Conservation (phyloP, 2,797 vertebrate genomes). For the Gorsachius magnificus region DNA sequence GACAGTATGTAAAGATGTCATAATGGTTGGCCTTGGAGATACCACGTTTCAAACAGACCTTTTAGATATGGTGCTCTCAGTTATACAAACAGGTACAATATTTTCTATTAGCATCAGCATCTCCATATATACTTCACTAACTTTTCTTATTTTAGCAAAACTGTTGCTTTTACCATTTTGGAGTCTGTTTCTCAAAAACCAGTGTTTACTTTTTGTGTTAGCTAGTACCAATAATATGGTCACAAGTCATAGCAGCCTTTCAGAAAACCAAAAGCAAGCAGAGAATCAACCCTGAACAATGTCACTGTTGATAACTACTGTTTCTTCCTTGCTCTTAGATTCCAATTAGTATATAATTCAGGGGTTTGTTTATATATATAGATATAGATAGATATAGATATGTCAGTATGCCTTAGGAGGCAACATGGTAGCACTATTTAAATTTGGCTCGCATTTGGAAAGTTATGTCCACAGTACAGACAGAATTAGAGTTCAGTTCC, state of each 20-base stretch:
- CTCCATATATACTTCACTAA: not conserved
- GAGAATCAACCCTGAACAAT: not conserved
- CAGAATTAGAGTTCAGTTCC: not conserved
- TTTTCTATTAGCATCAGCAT: not conserved
- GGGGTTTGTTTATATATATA: too few species aligned
- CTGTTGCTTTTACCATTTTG: not conserved
- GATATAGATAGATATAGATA: not conserved
- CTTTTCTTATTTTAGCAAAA: not conserved
- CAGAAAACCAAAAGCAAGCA: not conserved
- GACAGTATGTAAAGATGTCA: constrained; percentile 82
- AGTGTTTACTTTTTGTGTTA: not conserved
- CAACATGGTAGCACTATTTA: not conserved
- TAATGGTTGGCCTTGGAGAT: constrained; percentile 87
- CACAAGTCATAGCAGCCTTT: not conserved
- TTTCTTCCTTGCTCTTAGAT: not conserved
- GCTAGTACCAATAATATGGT: not conserved
- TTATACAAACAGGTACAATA: constrained; percentile 82
- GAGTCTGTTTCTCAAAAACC: not conserved
- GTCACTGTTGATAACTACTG: not conserved
- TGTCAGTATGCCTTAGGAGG: not conserved
- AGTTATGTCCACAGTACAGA: not conserved
- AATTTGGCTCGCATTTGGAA: not conserved
- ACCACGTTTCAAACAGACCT: constrained; percentile 78
- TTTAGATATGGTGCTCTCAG: constrained; percentile 80
- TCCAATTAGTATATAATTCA: not conserved